Evolutionary conservation across 2,888 invertebrate species (phyloP).

Genomic region (Linnaemya vulpina): DNA sequence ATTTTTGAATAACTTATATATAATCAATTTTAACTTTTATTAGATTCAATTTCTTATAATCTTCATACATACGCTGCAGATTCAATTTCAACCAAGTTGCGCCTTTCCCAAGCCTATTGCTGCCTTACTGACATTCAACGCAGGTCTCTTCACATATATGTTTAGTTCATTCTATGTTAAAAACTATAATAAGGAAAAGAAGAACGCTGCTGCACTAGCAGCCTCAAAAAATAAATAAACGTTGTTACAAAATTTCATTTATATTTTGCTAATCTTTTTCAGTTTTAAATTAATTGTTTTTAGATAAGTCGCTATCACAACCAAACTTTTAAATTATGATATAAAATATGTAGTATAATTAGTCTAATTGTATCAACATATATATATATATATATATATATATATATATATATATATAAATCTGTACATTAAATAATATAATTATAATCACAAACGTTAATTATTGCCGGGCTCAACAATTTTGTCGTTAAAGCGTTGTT

Average conservation of each 20-base stretch:
- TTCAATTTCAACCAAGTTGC: conserved; percentile 87
- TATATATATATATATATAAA: too few relatives aligned
- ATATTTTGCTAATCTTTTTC: too few relatives aligned
- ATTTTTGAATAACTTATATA: neutral
- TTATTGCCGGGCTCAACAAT: too few relatives aligned
- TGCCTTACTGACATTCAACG: conserved; percentile 87
- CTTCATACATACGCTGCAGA: conserved; percentile 87
- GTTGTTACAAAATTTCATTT: neutral
- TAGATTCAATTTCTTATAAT: conserved; percentile 90
- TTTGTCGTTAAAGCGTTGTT: too few relatives aligned
- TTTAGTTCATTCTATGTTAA: conserved; percentile 90
- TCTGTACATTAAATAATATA: too few relatives aligned
- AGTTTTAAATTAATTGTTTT: neutral
- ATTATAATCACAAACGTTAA: too few relatives aligned
- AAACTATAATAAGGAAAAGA: conserved; percentile 85
- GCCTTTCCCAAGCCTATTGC: conserved; percentile 88
- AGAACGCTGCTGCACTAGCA: conserved; percentile 12
- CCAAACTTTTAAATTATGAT: neutral
- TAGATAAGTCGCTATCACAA: neutral
- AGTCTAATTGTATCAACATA: neutral
- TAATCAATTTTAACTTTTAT: conserved; percentile 13
- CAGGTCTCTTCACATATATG: conserved; percentile 89
- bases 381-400: too few relatives aligned
- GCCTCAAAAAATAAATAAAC: conserved; percentile 47
- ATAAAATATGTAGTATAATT: neutral